Conservation (phyloP, 2,888 invertebrate species). For the Drosophila cracens region DNA sequence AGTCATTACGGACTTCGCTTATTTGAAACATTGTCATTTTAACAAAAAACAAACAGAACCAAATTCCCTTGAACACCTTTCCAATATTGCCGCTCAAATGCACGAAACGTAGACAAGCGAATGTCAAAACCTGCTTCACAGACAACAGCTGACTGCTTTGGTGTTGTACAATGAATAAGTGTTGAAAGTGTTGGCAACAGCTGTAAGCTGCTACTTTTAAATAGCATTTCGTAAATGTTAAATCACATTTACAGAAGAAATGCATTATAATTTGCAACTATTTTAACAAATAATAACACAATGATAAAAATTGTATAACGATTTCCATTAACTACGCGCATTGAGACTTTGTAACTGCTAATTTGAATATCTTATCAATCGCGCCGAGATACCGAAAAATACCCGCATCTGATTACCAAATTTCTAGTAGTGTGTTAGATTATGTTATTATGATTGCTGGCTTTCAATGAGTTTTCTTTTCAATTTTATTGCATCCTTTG, state of each 20-base stretch:
- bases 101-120: conserved; percentile 36
- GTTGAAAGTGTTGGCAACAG: neutral
- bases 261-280: neutral
- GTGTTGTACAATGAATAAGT: conserved; percentile 43
- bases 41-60: conserved; percentile 1
- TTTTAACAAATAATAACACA: neutral
- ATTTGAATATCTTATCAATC: neutral
- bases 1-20: conserved; percentile 85
- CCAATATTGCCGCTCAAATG: conserved; percentile 51
- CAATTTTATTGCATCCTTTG: conserved; percentile 86
- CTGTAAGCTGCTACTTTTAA: conserved; percentile 6
- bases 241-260: neutral
- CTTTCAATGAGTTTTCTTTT: conserved; percentile 87
- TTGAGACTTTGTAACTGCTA: conserved; percentile 3
- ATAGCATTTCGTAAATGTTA: neutral
- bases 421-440: conserved; percentile 18
- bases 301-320: neutral
- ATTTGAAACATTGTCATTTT: conserved; percentile 56
- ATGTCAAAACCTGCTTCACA: conserved; percentile 21
- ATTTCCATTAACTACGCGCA: neutral
- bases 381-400: conserved; percentile 20
- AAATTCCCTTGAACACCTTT: conserved; percentile 18
- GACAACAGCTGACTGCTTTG: conserved; percentile 17
- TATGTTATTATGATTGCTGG: conserved; percentile 22
- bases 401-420: neutral